A percentile compares a stretch with the other conserved stretches of the same genome.
phyloP scores from a whole-genome alignment of 2,888 invertebrate species.

The Chrysodeixis includens region DNA sequence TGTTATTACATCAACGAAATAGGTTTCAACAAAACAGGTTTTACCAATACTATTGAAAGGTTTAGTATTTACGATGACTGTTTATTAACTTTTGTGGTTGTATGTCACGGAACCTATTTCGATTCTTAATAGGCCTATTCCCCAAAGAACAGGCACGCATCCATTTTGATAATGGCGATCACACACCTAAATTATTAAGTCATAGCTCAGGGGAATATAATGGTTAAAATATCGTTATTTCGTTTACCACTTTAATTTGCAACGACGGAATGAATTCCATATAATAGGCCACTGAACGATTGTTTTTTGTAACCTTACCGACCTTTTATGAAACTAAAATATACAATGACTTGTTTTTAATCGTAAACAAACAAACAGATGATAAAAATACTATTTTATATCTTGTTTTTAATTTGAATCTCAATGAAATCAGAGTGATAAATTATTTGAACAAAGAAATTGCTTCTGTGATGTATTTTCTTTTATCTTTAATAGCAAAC shows the following conservation, averaged over 20 bases:
- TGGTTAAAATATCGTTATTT: constrained; percentile 56
- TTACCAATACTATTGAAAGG: constrained; percentile 33
- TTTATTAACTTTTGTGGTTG: constrained; percentile 52
- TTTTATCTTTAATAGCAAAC: constrained; percentile 3
- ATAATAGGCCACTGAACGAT: background rate
- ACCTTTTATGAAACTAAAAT: background rate
- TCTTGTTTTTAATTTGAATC: constrained; percentile 1
- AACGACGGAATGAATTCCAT: background rate
- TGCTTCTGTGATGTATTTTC: background rate
- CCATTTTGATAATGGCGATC: constrained; percentile 68
- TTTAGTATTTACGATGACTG: constrained; percentile 40
- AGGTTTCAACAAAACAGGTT: constrained; percentile 28
- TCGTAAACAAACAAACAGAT: constrained; percentile 1
- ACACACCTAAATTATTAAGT: constrained; percentile 68
- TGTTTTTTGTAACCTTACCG: background rate
- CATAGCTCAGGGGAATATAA: constrained; percentile 54
- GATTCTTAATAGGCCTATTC: constrained; percentile 59
- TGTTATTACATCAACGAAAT: constrained; percentile 22
- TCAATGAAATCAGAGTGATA: constrained; percentile 1
- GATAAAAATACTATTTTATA: background rate
- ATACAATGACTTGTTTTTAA: background rate
- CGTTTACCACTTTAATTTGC: constrained; percentile 25
- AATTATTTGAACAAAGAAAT: constrained; percentile 4
- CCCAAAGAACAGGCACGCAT: constrained; percentile 58
- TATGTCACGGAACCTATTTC: constrained; percentile 57